Base-by-base conservation (phyloP, 2,797 vertebrate species). In the Gymnothorax reevesii region DNA sequence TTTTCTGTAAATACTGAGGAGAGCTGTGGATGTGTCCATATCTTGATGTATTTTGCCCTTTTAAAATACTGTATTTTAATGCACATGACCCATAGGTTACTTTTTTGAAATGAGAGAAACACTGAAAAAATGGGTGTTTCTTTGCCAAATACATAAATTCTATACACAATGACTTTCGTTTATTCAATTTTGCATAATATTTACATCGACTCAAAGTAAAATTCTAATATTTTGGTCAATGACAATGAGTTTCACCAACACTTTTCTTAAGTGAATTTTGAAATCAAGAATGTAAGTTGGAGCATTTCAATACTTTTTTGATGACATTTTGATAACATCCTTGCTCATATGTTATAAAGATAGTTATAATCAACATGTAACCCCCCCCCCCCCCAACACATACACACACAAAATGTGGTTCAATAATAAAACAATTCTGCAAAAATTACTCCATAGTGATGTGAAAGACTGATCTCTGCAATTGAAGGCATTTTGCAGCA, bases 51-150 rank as follows among this genome's bases (percentile, higher is more conserved):
- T 77, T 49, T 6, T 15, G 8, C 55, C 77, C 54, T 17, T 8
- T 55, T 54, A 55, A 80, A 80, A 10, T 7, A n/a, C n/a, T n/a
- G n/a, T n/a, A 55, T 80, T 80, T 80, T 80, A 80, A 55, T 80
- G 10, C 55, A 2, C 52, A n/a, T 55, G 8, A n/a, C 10, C 52
- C 17, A 13, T 15, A 52, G 13, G 20, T 55, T 80, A 54, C 17
- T 80, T 22, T 79, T 79, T 80, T 80, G 33, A 80, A 55, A 9
- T 55, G 77, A 55, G 4, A 80, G 20, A 80, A 7, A 77, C 17
- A 77, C 13, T 20, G 22, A 22, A 55, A 80, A 77, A 80, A 80
- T 52, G 5, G 17, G 20, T 84, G 83, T 83, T 62, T 83, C 83
- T 27, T 17, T 83, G 20, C 59, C 33, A 66, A 33, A 84, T 52